A percentile compares a stretch with the other conserved stretches of the same genome.
Conservation (phyloP, 2,797 vertebrate species). For the Pseudomugil tenellus region DNA sequence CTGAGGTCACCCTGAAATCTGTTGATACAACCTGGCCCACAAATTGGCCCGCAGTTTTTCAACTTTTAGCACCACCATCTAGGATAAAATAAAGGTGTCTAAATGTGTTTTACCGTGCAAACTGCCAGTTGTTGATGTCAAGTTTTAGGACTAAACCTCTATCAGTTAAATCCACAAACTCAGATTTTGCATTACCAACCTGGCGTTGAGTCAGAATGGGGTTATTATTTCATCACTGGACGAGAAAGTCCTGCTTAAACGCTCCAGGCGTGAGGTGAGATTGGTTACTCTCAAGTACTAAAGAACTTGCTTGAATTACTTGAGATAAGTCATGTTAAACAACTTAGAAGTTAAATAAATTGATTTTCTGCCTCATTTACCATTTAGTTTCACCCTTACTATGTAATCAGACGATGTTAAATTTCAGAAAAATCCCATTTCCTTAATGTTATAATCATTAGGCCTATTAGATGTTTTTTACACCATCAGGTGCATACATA, state of each 20-base stretch:
- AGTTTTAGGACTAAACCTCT: not conserved
- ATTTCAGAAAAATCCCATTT: not conserved
- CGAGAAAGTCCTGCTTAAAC: not conserved
- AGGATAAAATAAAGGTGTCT: too few species aligned
- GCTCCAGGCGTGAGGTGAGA: not conserved
- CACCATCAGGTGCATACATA: not conserved
- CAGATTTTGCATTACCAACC: not conserved
- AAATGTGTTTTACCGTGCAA: too few species aligned
- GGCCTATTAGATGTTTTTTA: not conserved
- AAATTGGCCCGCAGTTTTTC: too few species aligned
- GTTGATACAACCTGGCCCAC: not conserved
- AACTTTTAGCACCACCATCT: too few species aligned
- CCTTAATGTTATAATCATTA: not conserved
- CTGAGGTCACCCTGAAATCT: not conserved
- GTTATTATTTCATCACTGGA: not conserved
- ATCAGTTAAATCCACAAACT: not conserved
- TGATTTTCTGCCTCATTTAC: constrained; percentile 6
- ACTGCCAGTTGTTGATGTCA: too few species aligned
- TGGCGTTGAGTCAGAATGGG: not conserved
- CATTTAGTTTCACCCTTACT: not conserved
- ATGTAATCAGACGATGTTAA: not conserved
- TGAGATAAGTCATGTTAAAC: not conserved
- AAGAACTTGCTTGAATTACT: constrained; percentile 12
- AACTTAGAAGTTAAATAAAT: not conserved
- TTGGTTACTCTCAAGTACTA: not conserved